Conservation (phyloP, 2,113 vertebrate species). For the Struthio camelus region DNA sequence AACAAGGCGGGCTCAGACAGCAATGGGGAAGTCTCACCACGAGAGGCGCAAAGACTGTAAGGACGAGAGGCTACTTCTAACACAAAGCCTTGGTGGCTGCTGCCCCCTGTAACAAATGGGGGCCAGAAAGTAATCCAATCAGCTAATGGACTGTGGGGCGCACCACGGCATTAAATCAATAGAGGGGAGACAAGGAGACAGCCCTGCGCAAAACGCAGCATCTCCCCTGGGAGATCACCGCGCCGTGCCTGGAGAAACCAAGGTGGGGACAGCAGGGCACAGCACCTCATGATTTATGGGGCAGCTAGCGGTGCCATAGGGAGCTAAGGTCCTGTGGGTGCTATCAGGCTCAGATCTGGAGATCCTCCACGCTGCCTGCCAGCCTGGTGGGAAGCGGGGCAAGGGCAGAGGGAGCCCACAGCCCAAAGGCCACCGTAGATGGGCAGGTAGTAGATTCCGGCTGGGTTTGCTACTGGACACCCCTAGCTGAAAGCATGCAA, state of each 20-base stretch:
- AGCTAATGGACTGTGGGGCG: background rate
- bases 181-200: no score
- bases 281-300: background rate
- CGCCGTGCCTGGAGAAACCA: background rate
- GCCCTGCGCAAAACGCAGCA: background rate
- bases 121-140: background rate
- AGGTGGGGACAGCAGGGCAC: background rate
- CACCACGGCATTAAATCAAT: background rate
- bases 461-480: background rate
- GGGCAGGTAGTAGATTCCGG: background rate
- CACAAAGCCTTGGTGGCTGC: background rate
- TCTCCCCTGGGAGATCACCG: no score
- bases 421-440: background rate
- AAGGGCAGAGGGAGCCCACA: background rate
- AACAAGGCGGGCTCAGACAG: background rate
- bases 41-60: background rate
- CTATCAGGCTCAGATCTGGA: no score
- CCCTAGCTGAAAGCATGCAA: background rate
- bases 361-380: no score
- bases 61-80: background rate
- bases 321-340: background rate
- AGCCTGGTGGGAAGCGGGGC: background rate
- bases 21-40: background rate
- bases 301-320: background rate
- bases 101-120: background rate